Base-by-base conservation (phyloP, 2,797 vertebrate genomes). In the Silurus lanzhouensis region DNA sequence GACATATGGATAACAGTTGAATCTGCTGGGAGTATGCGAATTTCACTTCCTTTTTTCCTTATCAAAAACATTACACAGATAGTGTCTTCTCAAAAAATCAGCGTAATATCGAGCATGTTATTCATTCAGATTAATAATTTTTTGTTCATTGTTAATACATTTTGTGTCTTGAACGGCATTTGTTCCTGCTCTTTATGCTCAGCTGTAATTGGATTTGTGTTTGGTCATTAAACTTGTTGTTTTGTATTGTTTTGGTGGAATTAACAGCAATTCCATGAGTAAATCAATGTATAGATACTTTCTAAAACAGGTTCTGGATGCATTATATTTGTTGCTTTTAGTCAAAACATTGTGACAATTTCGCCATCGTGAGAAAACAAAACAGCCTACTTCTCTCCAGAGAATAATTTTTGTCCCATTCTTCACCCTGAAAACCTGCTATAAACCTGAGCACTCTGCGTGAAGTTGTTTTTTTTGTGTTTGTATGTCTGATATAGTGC, bases 401-500 rank as follows among this genome's bases (percentile, higher is more conserved):
- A 67, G 20, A 61, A 60, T 77, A 57, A 60, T 55, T n/a, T 46
- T 61, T 57, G 72, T 78, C 83, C 81, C 58, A 66, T 85, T 84
- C 81, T 84, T 22, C 31, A 19, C 17, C 31, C 15, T 60, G 58
- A 76, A 78, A 52, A 44, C 44, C 55, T 58, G 61, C 67, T 77
- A 74, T 88, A 84, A 84, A 88, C 48, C 63, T 70, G 31, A 58
- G 14, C 13, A 75, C 60, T 55, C 14, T 31, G 68, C 46, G 0
- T 80, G 81, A 55, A 27, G 72, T 90, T 85, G 63, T 85, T 20
- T 38, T 38, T 83, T 85, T 83, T 82, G 66, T 87, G 76, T 87
- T 60, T 88, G 83, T 87, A 81, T 85, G 83, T 84, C 80, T 81
- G 84, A 86, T 86, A 52, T 84, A 87, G 66, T 88, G 85, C 87